These are phyloP conservation scores for Ceratosolen solmsi DNA, from an alignment of 1,140 invertebrate species.

Conservation along the genomic window DNA sequence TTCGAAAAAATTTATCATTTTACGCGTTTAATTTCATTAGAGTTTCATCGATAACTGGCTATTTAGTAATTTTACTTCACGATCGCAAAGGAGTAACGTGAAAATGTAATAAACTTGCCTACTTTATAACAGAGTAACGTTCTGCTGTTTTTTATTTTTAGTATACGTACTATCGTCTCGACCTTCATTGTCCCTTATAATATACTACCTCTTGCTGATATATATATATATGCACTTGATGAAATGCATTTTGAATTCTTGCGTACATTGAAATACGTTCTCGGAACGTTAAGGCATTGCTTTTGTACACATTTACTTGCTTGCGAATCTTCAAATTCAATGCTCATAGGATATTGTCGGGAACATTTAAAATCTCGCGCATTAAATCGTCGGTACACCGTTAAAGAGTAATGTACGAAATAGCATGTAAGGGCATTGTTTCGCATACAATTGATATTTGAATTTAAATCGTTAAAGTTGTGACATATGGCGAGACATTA, in stretches of 20 bases:
- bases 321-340: no score
- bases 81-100: neutral
- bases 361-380: no score
- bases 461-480: neutral
- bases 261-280: neutral
- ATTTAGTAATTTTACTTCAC: constrained; percentile 8
- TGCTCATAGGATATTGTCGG: no score
- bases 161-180: neutral
- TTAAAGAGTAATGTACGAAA: no score
- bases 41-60: neutral
- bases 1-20: neutral
- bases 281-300: neutral
- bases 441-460: neutral
- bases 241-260: constrained; percentile 1
- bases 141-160: neutral
- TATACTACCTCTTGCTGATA: neutral
- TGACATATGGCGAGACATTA: constrained; percentile 12
- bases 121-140: constrained; percentile 13
- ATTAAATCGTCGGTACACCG: no score
- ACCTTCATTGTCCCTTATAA: neutral
- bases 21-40: neutral
- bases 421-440: neutral
- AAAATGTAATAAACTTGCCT: constrained; percentile 10
- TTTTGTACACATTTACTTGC: no score
- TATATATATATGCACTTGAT: neutral